phyloP scores from a whole-genome alignment of 2,113 vertebrate genomes.

The Elachura formosa region DNA sequence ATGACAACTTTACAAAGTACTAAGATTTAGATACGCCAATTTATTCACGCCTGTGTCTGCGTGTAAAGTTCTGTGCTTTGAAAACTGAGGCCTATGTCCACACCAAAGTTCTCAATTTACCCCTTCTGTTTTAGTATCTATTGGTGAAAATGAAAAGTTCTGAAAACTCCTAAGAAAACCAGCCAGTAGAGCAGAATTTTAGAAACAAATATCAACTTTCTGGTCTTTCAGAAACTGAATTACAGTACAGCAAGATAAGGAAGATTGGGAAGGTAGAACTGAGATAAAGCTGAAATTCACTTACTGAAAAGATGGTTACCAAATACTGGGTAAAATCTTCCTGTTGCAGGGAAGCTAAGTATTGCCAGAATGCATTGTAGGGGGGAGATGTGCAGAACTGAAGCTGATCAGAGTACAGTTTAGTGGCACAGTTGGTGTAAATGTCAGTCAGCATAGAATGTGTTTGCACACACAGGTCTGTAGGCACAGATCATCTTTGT shows the following conservation, averaged over 20 bases:
- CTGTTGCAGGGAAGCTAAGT: background rate
- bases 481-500: background rate
- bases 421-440: background rate
- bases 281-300: background rate
- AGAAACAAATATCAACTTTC: background rate
- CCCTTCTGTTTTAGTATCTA: background rate
- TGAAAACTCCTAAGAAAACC: background rate
- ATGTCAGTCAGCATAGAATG: fast-evolving
- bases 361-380: background rate
- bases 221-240: background rate
- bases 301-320: background rate
- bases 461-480: background rate
- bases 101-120: background rate
- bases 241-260: background rate
- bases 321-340: background rate
- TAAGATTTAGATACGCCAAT: background rate
- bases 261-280: background rate
- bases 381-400: background rate
- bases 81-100: background rate
- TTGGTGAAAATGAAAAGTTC: background rate
- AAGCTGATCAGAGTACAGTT: background rate
- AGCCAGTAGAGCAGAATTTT: background rate
- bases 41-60: background rate
- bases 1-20: background rate
- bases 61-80: background rate